Base-by-base conservation (phyloP, 2,113 vertebrate species). In the Rhea americana region DNA sequence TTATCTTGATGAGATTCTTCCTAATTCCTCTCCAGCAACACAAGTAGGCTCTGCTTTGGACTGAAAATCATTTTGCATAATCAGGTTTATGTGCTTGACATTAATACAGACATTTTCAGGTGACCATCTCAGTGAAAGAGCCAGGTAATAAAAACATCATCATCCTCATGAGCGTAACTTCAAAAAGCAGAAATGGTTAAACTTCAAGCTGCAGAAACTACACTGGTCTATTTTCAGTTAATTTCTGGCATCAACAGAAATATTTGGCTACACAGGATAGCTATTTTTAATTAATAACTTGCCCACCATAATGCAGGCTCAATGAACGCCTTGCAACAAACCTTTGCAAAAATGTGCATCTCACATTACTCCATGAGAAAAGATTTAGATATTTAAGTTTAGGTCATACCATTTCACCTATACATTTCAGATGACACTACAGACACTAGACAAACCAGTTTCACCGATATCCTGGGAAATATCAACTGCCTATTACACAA, bases 401-500 rank as follows among this genome's bases (percentile, higher is more conserved):
- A 87, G 86, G 86, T 87, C 71, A 82, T 61, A 75, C 18, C 37
- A 16, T 71, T 90, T 91, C 75, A 92, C 62, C 75, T 70, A 67
- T 28, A 53, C 62, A 67, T 59, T 94, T 91, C 83, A 89, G 67
- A 26, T 67, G 77, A 90, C 92, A 78, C 18, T 81, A 67, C 61
- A 74, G 59, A 82, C 77, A 79, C 85, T 14, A 91, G 84, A 73
- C 45, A 93, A 94, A 96, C 94, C 92, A 82, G 92, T 82, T 87
- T 89, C 84, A 85, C 74, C 65, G 75, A 68, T 25, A 70, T 65
- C 76, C 62, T 78, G 59, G 50, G 59, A 70, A 89, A 51, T n/a
- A 80, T 50, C 87, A 87, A 88, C 93, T 94, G 96, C 88, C 82
- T 85, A 90, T 85, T 95, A 82, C n/a, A 87, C 20, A 92, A 75